Evolutionary conservation across 2,888 invertebrate genomes (phyloP).

Genomic region (Elmis aenea): DNA sequence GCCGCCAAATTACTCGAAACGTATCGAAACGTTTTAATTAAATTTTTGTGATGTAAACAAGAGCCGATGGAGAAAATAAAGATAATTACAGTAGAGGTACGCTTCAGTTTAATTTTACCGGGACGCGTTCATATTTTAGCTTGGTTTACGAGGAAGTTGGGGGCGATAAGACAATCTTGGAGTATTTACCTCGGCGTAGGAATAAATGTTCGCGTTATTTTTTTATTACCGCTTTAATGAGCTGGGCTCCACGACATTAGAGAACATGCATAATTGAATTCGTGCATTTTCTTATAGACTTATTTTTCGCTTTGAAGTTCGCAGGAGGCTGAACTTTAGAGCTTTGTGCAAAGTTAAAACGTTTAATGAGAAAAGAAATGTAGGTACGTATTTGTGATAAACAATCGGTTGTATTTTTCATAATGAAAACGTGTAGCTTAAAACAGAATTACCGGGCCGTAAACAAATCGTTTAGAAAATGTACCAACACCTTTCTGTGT

Average conservation of each 20-base stretch:
- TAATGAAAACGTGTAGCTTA: too few relatives aligned
- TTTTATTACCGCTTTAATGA: constrained; percentile 11
- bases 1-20: too few relatives aligned
- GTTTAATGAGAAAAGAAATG: too few relatives aligned
- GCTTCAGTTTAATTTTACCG: constrained; percentile 12
- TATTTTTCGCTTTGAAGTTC: neutral
- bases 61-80: constrained; percentile 12
- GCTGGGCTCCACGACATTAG: constrained; percentile 6
- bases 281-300: constrained; percentile 5
- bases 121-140: constrained; percentile 11
- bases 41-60: constrained; percentile 9
- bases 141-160: constrained; percentile 8
- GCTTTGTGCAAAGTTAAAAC: too few relatives aligned
- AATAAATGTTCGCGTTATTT: constrained; percentile 9
- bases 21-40: constrained; percentile 13
- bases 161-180: constrained; percentile 10
- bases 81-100: constrained; percentile 12
- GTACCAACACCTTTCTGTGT: too few relatives aligned
- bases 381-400: too few relatives aligned
- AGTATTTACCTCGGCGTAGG: constrained; percentile 8
- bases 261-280: constrained; percentile 12
- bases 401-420: too few relatives aligned
- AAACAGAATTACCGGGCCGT: too few relatives aligned
- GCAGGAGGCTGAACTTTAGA: too few relatives aligned
- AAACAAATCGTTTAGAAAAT: too few relatives aligned